Percentiles rank a stretch among this genome's conserved stretches.
Evolutionary conservation across 2,113 vertebrate genomes (phyloP).

Genomic region (Nibea coibor): DNA sequence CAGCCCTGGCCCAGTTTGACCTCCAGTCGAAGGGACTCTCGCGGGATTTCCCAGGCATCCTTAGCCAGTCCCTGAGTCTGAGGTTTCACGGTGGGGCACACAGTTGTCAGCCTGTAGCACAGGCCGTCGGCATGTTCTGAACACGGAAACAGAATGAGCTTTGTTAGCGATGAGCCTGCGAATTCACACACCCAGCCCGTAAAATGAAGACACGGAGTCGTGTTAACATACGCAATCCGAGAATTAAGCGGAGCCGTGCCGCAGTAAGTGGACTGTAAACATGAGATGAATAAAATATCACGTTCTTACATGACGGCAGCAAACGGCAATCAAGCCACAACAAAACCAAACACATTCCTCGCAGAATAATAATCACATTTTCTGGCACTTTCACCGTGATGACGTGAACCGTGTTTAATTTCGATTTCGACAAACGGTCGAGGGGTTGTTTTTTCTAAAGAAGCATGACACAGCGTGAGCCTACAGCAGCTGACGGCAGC

Average conservation of each 20-base stretch:
- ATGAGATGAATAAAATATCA: neutral
- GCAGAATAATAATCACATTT: neutral
- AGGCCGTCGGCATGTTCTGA: conserved; percentile 96
- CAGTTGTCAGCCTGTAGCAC: conserved; percentile 94
- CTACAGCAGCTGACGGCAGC: neutral
- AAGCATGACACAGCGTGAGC: neutral
- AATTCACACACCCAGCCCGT: neutral
- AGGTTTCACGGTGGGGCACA: conserved; percentile 98
- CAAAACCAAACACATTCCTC: neutral
- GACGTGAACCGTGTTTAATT: neutral
- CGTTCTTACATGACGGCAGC: neutral
- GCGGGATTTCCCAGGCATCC: conserved; percentile 98
- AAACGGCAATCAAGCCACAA: neutral
- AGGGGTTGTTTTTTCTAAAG: neutral
- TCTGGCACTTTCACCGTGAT: neutral
- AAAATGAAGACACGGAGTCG: too few species aligned
- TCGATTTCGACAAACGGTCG: neutral
- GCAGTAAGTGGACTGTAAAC: neutral
- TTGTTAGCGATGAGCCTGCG: neutral
- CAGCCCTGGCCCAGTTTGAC: conserved; percentile 98
- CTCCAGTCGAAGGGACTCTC: conserved; percentile 95
- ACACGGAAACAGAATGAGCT: neutral
- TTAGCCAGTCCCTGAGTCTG: conserved; percentile 98
- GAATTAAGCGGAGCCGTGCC: neutral
- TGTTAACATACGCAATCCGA: neutral